A percentile compares a stretch with the other conserved stretches of the same genome.
Conservation (phyloP, 92 coral and sea anemone species). For the Chrysogorgia sp. region DNA sequence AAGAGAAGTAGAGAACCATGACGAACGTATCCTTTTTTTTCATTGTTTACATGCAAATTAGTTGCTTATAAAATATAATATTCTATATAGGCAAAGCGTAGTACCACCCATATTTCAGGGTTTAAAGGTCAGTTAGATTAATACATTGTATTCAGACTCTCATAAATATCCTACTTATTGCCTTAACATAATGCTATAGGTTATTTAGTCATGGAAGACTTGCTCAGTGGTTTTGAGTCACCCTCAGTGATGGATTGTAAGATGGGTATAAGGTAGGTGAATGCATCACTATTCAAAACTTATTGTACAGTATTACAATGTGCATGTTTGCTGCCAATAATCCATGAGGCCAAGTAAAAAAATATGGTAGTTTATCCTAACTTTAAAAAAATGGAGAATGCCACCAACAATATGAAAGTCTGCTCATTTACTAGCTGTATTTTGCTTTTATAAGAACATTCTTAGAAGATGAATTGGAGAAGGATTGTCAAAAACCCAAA, state of each 20-base stretch:
- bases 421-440: neutral
- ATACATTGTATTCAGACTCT: too few species aligned
- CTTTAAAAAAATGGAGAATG: too few species aligned
- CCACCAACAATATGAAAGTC: too few species aligned
- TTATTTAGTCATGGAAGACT: conserved; percentile 92
- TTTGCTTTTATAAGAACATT: conserved; percentile 67
- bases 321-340: neutral
- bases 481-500: conserved; percentile 75
- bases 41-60: too few species aligned
- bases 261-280: conserved; percentile 87
- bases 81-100: too few species aligned
- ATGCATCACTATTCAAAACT: neutral
- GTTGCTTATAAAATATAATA: too few species aligned
- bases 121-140: too few species aligned
- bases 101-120: too few species aligned
- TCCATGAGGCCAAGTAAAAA: too few species aligned
- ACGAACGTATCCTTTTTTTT: conserved; percentile 93
- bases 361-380: too few species aligned
- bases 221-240: conserved; percentile 83
- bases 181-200: conserved; percentile 54
- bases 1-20: conserved; percentile 74
- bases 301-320: neutral
- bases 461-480: conserved; percentile 88
- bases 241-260: conserved; percentile 99
- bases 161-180: neutral